These are phyloP conservation scores for Adrianichthys oophorus DNA, from an alignment of 2,797 vertebrate genomes.

Conservation along the genomic window DNA sequence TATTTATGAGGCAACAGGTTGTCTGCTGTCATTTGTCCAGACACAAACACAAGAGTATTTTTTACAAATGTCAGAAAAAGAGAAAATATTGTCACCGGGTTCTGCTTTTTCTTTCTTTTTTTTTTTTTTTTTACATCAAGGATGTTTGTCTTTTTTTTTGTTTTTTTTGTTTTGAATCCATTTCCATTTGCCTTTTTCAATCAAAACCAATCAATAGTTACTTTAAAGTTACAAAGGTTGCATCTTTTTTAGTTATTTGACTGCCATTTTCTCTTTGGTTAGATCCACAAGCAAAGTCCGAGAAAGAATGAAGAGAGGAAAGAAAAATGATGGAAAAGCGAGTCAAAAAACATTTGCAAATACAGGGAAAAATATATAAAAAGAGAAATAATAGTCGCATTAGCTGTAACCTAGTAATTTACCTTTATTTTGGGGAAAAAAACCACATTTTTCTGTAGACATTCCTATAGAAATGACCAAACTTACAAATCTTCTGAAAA, in stretches of 20 bases:
- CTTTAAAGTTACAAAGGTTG: slow-evolving; percentile 28
- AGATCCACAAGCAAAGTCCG: slow-evolving; percentile 44
- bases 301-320: slow-evolving; percentile 21
- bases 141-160: background rate
- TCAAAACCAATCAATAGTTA: slow-evolving; percentile 45
- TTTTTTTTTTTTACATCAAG: background rate
- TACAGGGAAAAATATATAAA: too few species aligned
- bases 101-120: background rate
- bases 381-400: background rate
- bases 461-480: too few species aligned
- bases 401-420: background rate
- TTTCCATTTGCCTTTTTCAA: slow-evolving; percentile 4
- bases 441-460: too few species aligned
- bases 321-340: background rate
- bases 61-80: too few species aligned
- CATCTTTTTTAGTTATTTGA: too few species aligned
- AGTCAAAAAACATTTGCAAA: background rate
- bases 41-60: too few species aligned
- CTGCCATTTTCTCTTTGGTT: background rate
- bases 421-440: background rate
- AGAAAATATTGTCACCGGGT: too few species aligned
- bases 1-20: slow-evolving; percentile 36
- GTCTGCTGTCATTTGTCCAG: slow-evolving; percentile 3
- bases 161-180: background rate
- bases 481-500: too few species aligned